Conservation (phyloP, 2,888 invertebrate species). For the Tenthredo livida region DNA sequence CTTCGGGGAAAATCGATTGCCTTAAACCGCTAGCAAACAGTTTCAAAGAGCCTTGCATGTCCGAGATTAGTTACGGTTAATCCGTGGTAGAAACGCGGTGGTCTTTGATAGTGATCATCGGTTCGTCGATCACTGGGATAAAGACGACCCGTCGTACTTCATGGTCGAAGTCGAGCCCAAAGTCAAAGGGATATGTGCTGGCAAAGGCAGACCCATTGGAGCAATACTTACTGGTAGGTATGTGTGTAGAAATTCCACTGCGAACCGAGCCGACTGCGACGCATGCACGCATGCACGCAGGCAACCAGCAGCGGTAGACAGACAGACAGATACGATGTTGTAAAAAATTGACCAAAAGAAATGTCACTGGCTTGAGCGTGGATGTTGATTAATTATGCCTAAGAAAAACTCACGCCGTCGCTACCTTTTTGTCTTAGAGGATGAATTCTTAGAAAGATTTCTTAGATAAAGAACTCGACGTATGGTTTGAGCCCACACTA, state of each 20-base stretch:
- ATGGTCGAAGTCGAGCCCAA: conserved; percentile 27
- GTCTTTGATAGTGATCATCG: conserved; percentile 49
- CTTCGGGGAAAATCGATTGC: conserved; percentile 19
- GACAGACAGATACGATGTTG: conserved; percentile 46
- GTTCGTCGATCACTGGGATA: conserved; percentile 44
- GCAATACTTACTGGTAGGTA: conserved; percentile 26
- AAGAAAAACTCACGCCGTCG: conserved; percentile 43
- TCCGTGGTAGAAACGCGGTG: conserved; percentile 36
- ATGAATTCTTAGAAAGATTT: conserved; percentile 51
- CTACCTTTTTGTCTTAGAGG: conserved; percentile 41
- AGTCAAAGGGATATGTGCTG: conserved; percentile 39
- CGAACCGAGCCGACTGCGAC: conserved; percentile 30
- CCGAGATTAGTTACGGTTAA: conserved; percentile 39
- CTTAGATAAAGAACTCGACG: conserved; percentile 39
- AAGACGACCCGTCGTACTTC: conserved; percentile 28
- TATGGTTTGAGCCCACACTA: conserved; percentile 14
- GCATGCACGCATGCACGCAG: conserved; percentile 20
- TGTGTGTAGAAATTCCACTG: conserved; percentile 46
- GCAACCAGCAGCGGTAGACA: conserved; percentile 25
- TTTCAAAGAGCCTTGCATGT: conserved; percentile 25
- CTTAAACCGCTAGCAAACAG: conserved; percentile 1
- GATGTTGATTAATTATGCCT: conserved; percentile 52
- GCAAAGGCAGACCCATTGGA: conserved; percentile 40
- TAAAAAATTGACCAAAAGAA: conserved; percentile 53
- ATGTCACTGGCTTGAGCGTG: conserved; percentile 43